Evolutionary conservation across 2,888 invertebrate species (phyloP), one percentile per base, ranked within the genome.

Genomic region (Drosophila melanosoma): DNA sequence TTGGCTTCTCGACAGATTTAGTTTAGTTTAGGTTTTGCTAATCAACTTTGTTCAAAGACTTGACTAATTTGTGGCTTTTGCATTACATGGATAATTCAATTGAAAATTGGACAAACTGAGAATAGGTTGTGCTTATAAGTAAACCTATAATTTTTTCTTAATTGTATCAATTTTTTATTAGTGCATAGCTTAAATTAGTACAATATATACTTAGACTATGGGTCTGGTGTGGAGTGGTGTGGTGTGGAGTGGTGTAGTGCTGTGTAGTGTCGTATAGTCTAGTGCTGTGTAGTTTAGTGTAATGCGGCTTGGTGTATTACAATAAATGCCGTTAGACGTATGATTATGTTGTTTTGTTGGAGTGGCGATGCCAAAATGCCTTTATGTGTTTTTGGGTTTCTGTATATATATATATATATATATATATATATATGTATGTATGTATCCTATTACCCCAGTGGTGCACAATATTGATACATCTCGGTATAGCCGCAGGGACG

Each of bases 381-480:
- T 57, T 52, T 59, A 35, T 42, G 42, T 32, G 15, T 33, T 38
- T n/a, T 1, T 17, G 53, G 23, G 32, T 57, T 48, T 48, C 40
- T 35, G 29, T 23, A 40, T 32, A 15, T 51, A 38, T 38, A 40
- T 40, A 3, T 48, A 12, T 29, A 3, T 20, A n/a, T 11, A n/a
- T 51, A 33, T 51, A 33, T 33, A 12, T 57, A 7, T 15, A n/a
- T 40, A 17, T 8, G 10, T 40, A 10, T 40, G 3, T 12, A 36
- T 33, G 5, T 53, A 15, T 53, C 7, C 26, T n/a, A 38, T 45
- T 45, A 45, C 35, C 32, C 59, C 66, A 72, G 33, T 71, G 72
- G 59, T 53, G 91, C 91, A 76, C 92, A 93, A 79, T 92, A 93
- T 65, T 87, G 76, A 59, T 77, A 76, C 36, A 93, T 76, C 40